Base-by-base conservation (phyloP, 2,113 vertebrate genomes). In the Callipepla squamata region DNA sequence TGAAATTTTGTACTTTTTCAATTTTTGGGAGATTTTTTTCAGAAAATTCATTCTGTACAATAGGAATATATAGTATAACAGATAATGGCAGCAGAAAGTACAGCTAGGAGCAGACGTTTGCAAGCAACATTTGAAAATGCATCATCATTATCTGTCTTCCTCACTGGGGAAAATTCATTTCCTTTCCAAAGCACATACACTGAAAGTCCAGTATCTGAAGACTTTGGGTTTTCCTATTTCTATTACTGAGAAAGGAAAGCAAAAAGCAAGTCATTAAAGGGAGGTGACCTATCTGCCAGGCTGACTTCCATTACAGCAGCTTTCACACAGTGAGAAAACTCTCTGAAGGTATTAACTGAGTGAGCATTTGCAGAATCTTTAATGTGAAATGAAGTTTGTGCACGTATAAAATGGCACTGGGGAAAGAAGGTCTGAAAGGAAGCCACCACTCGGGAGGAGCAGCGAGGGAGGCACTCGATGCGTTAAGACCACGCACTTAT, bases 261-360 rank as follows among this genome's bases (percentile, higher is more conserved):
- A 68, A 90, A 90, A 85, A 42, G 44, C 34, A 83, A 87, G 23
- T 50, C 53, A 76, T 92, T 88, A 65, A 55, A 61, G 91, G 61
- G 72, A 95, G 85, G 80, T 88, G 92, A 94, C 89, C 76, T 95
- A 94, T 94, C 76, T 81, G 62, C 74, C 83, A 90, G 65, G 51
- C 58, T 78, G 59, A 38, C 21, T 96, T 83, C 90, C 82, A 86
- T 80, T 73, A 75, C 63, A 89, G 78, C 51, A 70, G n/a, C 83
- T 88, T 93, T 86, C 73, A 84, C 63, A 83, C 62, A 51, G 72
- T 18, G 83, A 82, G 84, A 72, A 86, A 77, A 81, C 86, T 38
- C 69, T 80, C 70, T 48, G 3, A 45, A 88, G 87, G 32, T 65
- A 82, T 55, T 59, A 85, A 73, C 12, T 53, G 40, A 65, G 68